phyloP scores from a whole-genome alignment of 2,888 invertebrate species.

The Amorpha juglandis region DNA sequence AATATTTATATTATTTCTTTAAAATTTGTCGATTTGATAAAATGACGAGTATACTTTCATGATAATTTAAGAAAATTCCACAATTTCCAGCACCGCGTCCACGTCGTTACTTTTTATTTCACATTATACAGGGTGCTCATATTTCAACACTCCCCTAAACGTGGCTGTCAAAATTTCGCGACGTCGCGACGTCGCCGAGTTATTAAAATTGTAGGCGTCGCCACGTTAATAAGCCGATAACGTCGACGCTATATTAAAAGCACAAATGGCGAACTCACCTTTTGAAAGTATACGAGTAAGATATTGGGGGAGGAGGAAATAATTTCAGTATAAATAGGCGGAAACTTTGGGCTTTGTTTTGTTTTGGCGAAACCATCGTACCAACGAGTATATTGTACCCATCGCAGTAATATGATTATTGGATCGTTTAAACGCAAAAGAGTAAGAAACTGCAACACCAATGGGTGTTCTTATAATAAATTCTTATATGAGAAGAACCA shows the following conservation, averaged over 20 bases:
- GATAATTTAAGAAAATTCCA: not conserved
- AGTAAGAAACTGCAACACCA: too few relatives aligned
- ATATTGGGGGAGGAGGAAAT: not conserved
- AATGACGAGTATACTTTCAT: too few relatives aligned
- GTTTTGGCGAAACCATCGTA: not conserved
- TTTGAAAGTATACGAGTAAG: not conserved
- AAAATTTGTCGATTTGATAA: too few relatives aligned
- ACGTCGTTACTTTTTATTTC: not conserved
- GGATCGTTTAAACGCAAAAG: too few relatives aligned
- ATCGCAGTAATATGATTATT: too few relatives aligned
- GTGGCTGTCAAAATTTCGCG: constrained; percentile 43
- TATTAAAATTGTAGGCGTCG: constrained; percentile 45
- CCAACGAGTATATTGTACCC: too few relatives aligned
- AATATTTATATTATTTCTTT: too few relatives aligned
- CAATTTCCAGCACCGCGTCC: too few relatives aligned
- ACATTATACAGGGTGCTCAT: constrained; percentile 3
- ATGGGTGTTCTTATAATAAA: too few relatives aligned
- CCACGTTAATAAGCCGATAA: constrained; percentile 43
- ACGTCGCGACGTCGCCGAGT: constrained; percentile 39
- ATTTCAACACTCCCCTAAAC: constrained; percentile 19
- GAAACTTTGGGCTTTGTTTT: not conserved
- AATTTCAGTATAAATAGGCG: too few relatives aligned
- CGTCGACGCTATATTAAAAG: constrained; percentile 41
- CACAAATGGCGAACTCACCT: constrained; percentile 27
- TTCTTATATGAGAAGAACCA: too few relatives aligned